A percentile compares a stretch with the other conserved stretches of the same genome.
These are phyloP conservation scores for Acanthornis magna DNA, from an alignment of 2,797 vertebrate genomes.

Conservation along the genomic window DNA sequence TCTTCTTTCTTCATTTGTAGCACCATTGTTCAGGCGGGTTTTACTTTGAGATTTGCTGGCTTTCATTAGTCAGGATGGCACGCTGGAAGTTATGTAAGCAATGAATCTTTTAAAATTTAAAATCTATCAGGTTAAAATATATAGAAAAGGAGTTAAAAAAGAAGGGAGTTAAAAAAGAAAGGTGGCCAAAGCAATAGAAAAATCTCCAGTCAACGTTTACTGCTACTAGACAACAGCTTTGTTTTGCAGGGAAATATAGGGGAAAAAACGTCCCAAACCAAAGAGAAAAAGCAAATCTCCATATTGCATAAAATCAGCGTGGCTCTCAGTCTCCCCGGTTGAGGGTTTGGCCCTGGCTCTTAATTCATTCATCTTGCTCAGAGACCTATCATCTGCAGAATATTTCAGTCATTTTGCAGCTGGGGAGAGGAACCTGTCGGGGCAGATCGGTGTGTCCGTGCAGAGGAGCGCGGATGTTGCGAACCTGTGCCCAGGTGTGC, in stretches of 20 bases:
- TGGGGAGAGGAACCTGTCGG: constrained; percentile 22
- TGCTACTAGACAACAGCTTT: neutral
- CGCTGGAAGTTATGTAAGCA: neutral
- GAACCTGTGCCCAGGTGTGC: constrained; percentile 23
- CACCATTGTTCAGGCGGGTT: neutral
- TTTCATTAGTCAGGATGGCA: neutral
- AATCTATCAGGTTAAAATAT: neutral
- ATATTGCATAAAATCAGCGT: neutral
- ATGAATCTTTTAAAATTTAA: neutral
- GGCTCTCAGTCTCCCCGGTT: neutral
- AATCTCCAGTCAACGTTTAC: neutral
- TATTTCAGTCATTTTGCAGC: constrained; percentile 30
- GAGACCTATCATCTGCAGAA: constrained; percentile 17
- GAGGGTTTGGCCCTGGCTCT: constrained; percentile 13
- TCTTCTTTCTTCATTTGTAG: constrained; percentile 33
- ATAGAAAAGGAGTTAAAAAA: neutral
- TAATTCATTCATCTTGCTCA: constrained; percentile 30
- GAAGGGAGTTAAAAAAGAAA: neutral
- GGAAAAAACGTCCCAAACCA: accelerated
- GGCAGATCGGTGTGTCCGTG: constrained; percentile 34
- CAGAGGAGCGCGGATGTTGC: neutral
- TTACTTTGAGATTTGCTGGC: neutral
- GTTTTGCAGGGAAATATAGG: neutral
- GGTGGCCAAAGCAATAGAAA: neutral
- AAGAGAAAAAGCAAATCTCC: neutral